A percentile compares a stretch with the other conserved stretches of the same genome.
Evolutionary conservation across 2,113 vertebrate species (phyloP).

Genomic region (Crypturellus undulatus): DNA sequence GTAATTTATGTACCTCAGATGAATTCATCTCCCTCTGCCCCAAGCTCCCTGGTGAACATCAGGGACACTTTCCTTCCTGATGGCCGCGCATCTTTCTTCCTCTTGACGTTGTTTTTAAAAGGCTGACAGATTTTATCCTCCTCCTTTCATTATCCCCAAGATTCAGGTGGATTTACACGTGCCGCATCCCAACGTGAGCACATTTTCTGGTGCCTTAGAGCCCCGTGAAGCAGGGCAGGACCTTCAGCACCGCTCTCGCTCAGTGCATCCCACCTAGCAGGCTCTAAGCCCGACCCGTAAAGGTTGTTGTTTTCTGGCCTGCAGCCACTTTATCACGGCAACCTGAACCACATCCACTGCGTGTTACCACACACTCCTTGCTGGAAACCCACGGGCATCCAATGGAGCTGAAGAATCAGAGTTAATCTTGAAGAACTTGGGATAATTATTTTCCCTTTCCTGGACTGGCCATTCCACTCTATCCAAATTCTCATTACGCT

Average conservation of each 20-base stretch:
- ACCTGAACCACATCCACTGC: neutral
- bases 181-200: rapidly evolving
- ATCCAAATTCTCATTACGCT: neutral
- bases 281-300: neutral
- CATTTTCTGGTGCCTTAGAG: neutral
- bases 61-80: neutral
- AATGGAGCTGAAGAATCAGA: neutral
- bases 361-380: neutral
- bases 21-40: neutral
- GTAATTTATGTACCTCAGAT: neutral
- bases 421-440: neutral
- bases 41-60: neutral
- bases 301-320: neutral
- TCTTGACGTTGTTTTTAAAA: neutral
- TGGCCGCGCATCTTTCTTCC: neutral
- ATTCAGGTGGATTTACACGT: neutral
- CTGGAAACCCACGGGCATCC: neutral
- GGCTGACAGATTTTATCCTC: neutral
- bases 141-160: neutral
- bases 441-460: neutral
- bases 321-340: neutral
- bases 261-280: neutral
- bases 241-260: neutral
- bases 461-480: rapidly evolving
- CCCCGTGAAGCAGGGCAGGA: neutral